Evolutionary conservation across 2,113 vertebrate species (phyloP).

Genomic region (Pseudorasbora parva): DNA sequence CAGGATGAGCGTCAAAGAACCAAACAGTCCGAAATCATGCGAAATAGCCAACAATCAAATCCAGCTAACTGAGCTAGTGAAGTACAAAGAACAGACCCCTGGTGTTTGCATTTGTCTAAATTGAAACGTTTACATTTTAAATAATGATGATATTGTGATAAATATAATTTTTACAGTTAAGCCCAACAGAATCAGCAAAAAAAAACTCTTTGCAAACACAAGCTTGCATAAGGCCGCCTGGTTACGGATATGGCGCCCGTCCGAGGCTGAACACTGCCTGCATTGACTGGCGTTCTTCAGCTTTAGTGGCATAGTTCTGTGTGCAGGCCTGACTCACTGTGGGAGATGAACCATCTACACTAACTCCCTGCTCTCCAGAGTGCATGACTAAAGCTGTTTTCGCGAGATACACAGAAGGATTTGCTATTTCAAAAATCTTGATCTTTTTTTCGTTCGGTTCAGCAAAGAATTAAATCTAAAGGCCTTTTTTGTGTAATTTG

Average conservation of each 20-base stretch:
- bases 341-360: slow-evolving; percentile 17
- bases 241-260: slow-evolving; percentile 36
- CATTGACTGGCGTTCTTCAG: slow-evolving; percentile 40
- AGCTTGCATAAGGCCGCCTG: background rate
- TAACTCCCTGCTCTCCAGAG: slow-evolving; percentile 14
- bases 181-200: background rate
- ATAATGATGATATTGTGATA: background rate
- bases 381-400: slow-evolving; percentile 33
- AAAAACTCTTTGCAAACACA: slow-evolving; percentile 22
- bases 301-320: slow-evolving; percentile 31
- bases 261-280: slow-evolving; percentile 44
- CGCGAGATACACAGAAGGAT: background rate
- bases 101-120: background rate
- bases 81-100: too few relatives aligned
- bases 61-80: too few relatives aligned
- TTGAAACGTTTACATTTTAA: background rate
- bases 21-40: too few relatives aligned
- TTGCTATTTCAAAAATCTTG: background rate
- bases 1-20: too few relatives aligned
- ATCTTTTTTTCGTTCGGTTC: background rate
- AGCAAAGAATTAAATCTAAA: slow-evolving; percentile 17
- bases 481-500: slow-evolving; percentile 18
- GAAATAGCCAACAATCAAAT: too few relatives aligned
- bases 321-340: slow-evolving; percentile 19
- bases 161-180: background rate